Conservation (phyloP, 2,797 vertebrate species). For the Micromesistius poutassou region DNA sequence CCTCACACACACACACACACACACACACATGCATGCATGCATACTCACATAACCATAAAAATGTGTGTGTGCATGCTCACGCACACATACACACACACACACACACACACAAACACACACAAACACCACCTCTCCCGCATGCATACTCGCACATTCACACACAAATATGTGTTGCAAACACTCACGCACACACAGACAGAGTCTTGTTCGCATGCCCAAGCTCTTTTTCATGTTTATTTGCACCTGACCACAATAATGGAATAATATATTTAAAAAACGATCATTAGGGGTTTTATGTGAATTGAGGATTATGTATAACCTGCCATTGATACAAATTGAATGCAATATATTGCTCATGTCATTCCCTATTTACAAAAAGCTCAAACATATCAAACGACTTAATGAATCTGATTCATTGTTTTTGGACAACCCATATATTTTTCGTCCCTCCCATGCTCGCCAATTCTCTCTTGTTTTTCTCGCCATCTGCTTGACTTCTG, state of each 20-base stretch:
- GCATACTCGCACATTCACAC: slow-evolving; percentile 4
- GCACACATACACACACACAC: neutral
- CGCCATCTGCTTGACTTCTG: slow-evolving; percentile 32
- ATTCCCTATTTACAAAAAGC: neutral
- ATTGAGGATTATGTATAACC: neutral
- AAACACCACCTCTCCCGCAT: neutral
- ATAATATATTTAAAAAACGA: neutral
- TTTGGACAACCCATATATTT: neutral
- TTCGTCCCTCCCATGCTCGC: slow-evolving; percentile 13
- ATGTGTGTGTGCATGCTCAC: neutral
- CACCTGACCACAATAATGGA: neutral
- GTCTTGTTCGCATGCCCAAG: neutral
- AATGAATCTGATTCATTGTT: neutral
- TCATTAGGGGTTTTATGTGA: neutral
- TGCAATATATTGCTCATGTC: neutral
- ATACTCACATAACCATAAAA: slow-evolving; percentile 9
- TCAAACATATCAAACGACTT: neutral
- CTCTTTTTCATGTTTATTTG: neutral
- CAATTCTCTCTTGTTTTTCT: slow-evolving; percentile 23
- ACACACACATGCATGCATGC: neutral
- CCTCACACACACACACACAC: slow-evolving; percentile 12
- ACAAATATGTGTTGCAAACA: neutral
- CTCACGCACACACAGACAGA: neutral
- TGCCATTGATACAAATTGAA: neutral
- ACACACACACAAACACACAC: neutral